phyloP scores from a whole-genome alignment of 2,888 invertebrate genomes.

The Clusia tigrina region DNA sequence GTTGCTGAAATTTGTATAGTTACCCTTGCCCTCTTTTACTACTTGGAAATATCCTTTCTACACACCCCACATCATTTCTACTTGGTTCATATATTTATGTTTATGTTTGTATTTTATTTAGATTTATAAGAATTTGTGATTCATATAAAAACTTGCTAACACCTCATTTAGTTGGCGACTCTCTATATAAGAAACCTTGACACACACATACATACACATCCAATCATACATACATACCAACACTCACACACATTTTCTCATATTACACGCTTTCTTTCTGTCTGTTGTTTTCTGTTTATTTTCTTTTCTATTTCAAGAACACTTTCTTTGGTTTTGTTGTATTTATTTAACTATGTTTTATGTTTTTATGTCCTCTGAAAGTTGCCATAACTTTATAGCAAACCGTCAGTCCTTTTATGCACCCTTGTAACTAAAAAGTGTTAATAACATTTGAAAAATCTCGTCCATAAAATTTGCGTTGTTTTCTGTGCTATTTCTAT shows the following conservation, averaged over 20 bases:
- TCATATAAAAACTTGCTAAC: too few relatives aligned
- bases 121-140: background rate
- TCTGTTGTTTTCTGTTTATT: background rate
- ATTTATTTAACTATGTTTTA: background rate
- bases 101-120: background rate
- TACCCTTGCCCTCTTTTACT: background rate
- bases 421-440: slow-evolving; percentile 25
- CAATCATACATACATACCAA: background rate
- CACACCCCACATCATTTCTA: background rate
- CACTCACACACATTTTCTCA: background rate
- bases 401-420: background rate
- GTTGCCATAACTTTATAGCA: slow-evolving; percentile 8
- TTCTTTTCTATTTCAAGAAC: background rate
- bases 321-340: background rate
- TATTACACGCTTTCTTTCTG: too few relatives aligned
- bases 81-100: background rate
- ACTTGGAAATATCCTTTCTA: background rate
- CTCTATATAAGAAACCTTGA: background rate
- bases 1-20: background rate
- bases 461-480: too few relatives aligned
- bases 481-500: slow-evolving; percentile 26
- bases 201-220: background rate
- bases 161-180: background rate
- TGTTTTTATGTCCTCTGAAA: background rate
- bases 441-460: too few relatives aligned